Conservation (phyloP, 2,888 invertebrate species). For the Sphaerolaimus hirsutus region DNA sequence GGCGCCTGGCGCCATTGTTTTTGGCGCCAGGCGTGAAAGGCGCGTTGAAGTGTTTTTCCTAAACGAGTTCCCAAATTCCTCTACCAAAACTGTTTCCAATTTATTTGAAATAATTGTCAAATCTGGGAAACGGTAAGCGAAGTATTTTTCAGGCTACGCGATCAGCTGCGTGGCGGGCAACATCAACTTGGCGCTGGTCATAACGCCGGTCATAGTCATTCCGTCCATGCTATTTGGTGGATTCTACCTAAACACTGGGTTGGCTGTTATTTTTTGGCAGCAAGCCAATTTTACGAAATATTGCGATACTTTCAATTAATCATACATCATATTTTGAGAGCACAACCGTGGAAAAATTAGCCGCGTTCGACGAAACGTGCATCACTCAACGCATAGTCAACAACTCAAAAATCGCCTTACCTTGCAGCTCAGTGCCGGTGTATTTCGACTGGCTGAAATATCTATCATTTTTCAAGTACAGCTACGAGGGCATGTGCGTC, state of each 20-base stretch:
- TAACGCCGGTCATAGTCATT: constrained; percentile 71
- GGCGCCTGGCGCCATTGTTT: no score
- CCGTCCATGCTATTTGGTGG: constrained; percentile 84
- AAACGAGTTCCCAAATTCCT: no score
- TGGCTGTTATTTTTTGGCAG: no score
- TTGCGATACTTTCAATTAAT: no score
- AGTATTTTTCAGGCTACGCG: constrained; percentile 47
- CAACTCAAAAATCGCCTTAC: no score
- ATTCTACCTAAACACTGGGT: constrained; percentile 71
- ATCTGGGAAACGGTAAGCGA: neutral
- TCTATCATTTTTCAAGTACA: constrained; percentile 27
- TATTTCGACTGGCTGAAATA: constrained; percentile 27
- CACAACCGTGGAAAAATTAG: no score
- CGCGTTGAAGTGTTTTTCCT: no score
- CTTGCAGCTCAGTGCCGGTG: constrained; percentile 21
- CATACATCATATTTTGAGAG: no score
- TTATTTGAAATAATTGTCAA: neutral
- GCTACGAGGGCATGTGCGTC: constrained; percentile 25
- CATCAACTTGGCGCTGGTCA: constrained; percentile 60
- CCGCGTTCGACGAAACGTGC: no score
- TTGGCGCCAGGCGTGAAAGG: no score
- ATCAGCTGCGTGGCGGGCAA: constrained; percentile 62
- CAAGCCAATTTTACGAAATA: no score
- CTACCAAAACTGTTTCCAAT: neutral
- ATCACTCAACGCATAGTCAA: no score